Percentiles rank a stretch among this genome's conserved stretches.
Evolutionary conservation across 2,113 vertebrate species (phyloP).

Genomic region (Ochotona princeps): DNA sequence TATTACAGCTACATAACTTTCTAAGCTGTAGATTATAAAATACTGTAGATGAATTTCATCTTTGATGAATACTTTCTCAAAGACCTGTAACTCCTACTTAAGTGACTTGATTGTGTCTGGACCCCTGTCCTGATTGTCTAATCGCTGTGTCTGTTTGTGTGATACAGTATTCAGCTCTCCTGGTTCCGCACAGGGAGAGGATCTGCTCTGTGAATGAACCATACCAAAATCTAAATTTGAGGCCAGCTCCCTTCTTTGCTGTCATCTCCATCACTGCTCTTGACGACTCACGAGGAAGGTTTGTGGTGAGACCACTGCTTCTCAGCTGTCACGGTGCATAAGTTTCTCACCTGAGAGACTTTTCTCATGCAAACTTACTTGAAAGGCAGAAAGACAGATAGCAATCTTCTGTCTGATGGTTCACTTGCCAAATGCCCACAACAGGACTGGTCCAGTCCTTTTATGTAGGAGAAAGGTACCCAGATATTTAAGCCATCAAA

Average conservation of each 20-base stretch:
- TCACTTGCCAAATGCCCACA: too few species aligned
- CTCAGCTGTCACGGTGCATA: not conserved
- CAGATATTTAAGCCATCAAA: too few species aligned
- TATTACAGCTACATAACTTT: constrained; percentile 14
- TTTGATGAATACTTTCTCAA: constrained; percentile 3
- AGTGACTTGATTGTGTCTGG: constrained; percentile 13
- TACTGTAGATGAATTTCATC: not conserved
- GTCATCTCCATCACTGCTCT: not conserved
- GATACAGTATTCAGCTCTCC: not conserved
- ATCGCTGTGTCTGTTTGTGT: not conserved
- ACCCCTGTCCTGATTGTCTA: not conserved
- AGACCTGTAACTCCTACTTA: not conserved
- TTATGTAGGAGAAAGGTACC: too few species aligned
- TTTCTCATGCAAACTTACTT: too few species aligned
- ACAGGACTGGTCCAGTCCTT: too few species aligned
- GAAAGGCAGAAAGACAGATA: too few species aligned
- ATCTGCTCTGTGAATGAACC: not conserved
- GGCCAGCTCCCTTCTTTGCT: not conserved
- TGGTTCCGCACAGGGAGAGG: not conserved
- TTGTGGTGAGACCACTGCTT: not conserved
- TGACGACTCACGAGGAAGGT: not conserved
- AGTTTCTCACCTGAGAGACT: not conserved
- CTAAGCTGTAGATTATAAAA: not conserved
- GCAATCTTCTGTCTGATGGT: too few species aligned
- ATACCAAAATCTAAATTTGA: not conserved